Evolutionary conservation across 2,888 invertebrate genomes (phyloP).

Genomic region (Pardosa pseudoannulata): DNA sequence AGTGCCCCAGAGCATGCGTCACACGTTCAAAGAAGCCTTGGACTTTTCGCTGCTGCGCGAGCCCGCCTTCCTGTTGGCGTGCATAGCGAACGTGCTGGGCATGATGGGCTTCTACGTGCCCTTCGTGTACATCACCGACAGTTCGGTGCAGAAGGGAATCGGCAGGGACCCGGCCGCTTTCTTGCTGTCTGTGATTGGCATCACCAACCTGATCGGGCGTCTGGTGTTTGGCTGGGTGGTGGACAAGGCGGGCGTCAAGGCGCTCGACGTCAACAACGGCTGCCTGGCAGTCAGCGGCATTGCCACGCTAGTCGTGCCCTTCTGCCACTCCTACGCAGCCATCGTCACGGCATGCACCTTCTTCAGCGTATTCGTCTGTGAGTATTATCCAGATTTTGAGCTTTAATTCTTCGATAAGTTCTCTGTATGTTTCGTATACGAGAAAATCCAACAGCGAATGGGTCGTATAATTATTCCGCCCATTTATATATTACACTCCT

Average conservation of each 20-base stretch:
- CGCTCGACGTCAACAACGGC: slow-evolving; percentile 93
- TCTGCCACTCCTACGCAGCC: slow-evolving; percentile 86
- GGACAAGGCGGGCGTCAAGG: slow-evolving; percentile 85
- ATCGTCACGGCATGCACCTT: slow-evolving; percentile 89
- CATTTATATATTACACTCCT: too few relatives aligned
- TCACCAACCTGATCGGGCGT: slow-evolving; percentile 95
- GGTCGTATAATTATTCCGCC: too few relatives aligned
- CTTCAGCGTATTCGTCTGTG: slow-evolving; percentile 94
- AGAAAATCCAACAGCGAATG: too few relatives aligned
- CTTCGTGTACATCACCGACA: slow-evolving; percentile 94
- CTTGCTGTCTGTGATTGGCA: slow-evolving; percentile 80
- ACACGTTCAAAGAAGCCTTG: slow-evolving; percentile 83
- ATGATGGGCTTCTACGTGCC: slow-evolving; percentile 98
- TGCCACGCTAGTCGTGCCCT: slow-evolving; percentile 88
- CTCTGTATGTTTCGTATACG: too few relatives aligned
- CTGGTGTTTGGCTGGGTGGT: slow-evolving; percentile 89
- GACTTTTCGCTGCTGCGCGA: slow-evolving; percentile 91
- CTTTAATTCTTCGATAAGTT: too few relatives aligned
- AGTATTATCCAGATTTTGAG: too few relatives aligned
- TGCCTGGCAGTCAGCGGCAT: slow-evolving; percentile 93
- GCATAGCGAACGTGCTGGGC: slow-evolving; percentile 95
- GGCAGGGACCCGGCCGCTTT: slow-evolving; percentile 78
- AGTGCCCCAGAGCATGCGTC: slow-evolving; percentile 61
- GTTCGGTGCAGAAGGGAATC: slow-evolving; percentile 82
- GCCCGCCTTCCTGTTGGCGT: slow-evolving; percentile 93